These are phyloP conservation scores for Clinocottus analis DNA, from an alignment of 2,113 vertebrate species.

Conservation along the genomic window DNA sequence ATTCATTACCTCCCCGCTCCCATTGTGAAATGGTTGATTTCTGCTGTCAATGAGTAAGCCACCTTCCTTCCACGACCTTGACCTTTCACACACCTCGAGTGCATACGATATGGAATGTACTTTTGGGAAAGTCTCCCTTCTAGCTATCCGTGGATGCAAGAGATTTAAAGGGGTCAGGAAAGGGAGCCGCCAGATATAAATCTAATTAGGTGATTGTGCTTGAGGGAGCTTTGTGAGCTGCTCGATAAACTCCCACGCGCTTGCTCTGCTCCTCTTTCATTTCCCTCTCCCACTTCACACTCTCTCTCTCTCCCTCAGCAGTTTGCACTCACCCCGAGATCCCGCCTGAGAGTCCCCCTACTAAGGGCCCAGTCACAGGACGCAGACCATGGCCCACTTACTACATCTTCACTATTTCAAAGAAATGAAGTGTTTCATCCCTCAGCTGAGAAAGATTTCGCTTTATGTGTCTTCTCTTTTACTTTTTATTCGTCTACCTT, in stretches of 20 bases:
- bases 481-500: conserved; percentile 58
- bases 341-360: conserved; percentile 52
- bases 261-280: conserved; percentile 47
- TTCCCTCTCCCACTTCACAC: conserved; percentile 9
- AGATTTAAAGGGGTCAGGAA: conserved; percentile 80
- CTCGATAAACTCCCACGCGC: conserved; percentile 82
- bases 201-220: conserved; percentile 85
- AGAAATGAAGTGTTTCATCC: conserved; percentile 28
- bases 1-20: conserved; percentile 30
- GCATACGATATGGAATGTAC: conserved; percentile 47
- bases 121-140: conserved; percentile 69
- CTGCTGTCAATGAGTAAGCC: conserved; percentile 51
- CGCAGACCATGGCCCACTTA: conserved; percentile 60
- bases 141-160: conserved; percentile 66
- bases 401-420: conserved; percentile 46
- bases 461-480: conserved; percentile 20
- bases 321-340: conserved; percentile 48
- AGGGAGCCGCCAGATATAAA: conserved; percentile 79
- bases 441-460: conserved; percentile 22
- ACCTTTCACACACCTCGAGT: conserved; percentile 55
- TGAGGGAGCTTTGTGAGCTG: conserved; percentile 75
- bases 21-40: conserved; percentile 31
- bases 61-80: conserved; percentile 70
- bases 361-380: conserved; percentile 64
- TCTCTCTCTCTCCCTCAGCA: conserved; percentile 46